These are phyloP conservation scores for Oreochromis niloticus DNA, from an alignment of 2,113 vertebrate genomes.

Conservation along the genomic window DNA sequence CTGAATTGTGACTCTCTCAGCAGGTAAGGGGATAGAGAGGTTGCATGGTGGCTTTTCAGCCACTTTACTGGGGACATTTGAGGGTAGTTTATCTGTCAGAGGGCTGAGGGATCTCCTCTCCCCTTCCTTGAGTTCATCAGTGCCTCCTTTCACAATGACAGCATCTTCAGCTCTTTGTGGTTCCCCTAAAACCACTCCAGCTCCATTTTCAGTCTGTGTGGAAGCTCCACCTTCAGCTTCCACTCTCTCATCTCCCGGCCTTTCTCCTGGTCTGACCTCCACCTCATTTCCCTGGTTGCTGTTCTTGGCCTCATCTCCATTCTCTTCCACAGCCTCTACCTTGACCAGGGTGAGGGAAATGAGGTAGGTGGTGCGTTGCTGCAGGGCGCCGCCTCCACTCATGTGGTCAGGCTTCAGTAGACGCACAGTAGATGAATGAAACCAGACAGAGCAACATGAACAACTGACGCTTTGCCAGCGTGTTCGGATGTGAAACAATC, in stretches of 20 bases:
- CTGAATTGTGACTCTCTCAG: slow-evolving; percentile 14
- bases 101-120: slow-evolving; percentile 24
- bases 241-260: neutral
- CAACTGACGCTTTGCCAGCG: slow-evolving; percentile 7
- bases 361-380: slow-evolving; percentile 92
- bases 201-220: slow-evolving; percentile 6
- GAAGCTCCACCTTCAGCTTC: slow-evolving; percentile 6
- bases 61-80: neutral
- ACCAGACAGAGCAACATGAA: slow-evolving; percentile 21
- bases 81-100: slow-evolving; percentile 17
- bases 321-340: slow-evolving; percentile 80
- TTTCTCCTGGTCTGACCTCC: neutral
- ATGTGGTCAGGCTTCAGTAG: slow-evolving; percentile 72
- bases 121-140: slow-evolving; percentile 33
- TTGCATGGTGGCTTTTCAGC: slow-evolving; percentile 38
- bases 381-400: slow-evolving; percentile 81
- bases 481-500: slow-evolving; percentile 11
- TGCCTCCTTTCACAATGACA: neutral
- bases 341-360: slow-evolving; percentile 94
- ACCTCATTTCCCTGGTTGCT: slow-evolving; percentile 38
- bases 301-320: slow-evolving; percentile 62
- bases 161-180: slow-evolving; percentile 2
- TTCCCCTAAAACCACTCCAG: neutral
- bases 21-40: slow-evolving; percentile 35
- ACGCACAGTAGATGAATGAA: slow-evolving; percentile 54